phyloP scores from a whole-genome alignment of 1,140 invertebrate species.

The Ceratosolen solmsi region DNA sequence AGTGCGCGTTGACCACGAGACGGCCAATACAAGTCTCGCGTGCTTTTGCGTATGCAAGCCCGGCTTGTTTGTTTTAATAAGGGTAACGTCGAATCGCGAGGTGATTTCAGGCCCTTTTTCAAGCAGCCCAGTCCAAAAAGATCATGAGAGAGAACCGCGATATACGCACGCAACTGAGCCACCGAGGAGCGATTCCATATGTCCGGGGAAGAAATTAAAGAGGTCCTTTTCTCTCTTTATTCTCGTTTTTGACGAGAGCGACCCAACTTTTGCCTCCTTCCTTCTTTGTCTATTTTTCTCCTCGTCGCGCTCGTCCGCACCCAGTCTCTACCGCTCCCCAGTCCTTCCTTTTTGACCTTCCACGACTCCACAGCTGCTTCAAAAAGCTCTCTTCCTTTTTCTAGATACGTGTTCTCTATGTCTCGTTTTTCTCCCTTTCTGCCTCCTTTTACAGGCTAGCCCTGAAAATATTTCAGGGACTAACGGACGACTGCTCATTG shows the following conservation, averaged over 20 bases:
- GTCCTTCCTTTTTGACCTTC: conserved; percentile 33
- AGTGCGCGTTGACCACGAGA: not conserved
- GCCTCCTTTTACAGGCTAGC: conserved; percentile 51
- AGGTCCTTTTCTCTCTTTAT: conserved; percentile 52
- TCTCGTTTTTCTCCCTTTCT: conserved; percentile 43
- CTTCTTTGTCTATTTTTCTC: not conserved
- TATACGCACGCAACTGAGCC: conserved; percentile 48
- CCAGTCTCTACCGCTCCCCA: not conserved
- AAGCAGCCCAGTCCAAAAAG: not conserved
- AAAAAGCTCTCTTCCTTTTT: conserved; percentile 54
- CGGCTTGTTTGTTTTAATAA: conserved; percentile 71
- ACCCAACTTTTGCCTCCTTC: conserved; percentile 43
- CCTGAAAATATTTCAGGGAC: conserved; percentile 67
- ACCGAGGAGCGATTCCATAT: conserved; percentile 61
- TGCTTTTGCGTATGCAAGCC: not conserved
- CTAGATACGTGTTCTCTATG: not conserved
- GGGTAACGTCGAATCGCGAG: conserved; percentile 67
- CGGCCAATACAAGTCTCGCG: conserved; percentile 22
- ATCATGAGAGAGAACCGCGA: conserved; percentile 39
- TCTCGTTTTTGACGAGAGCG: conserved; percentile 39
- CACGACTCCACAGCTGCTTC: conserved; percentile 56
- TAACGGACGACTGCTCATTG: conserved; percentile 70
- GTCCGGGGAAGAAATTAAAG: conserved; percentile 49
- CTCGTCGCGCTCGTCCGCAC: not conserved
- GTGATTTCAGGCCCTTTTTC: conserved; percentile 62